Base-by-base conservation (phyloP, 2,113 vertebrate genomes). In the Thunnus maccoyii region DNA sequence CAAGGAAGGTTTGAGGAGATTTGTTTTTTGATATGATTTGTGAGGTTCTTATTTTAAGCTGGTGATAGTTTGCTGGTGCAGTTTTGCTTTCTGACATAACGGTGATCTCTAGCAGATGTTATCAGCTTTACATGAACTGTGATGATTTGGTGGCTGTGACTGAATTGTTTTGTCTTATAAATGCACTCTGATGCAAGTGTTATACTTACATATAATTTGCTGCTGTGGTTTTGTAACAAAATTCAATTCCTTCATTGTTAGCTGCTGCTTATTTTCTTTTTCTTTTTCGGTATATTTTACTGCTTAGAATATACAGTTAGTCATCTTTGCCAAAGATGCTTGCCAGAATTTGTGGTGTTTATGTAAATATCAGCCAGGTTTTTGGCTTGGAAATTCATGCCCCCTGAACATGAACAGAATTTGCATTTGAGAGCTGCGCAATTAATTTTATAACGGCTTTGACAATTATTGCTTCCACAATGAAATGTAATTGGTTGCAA, bases 151-250 rank as follows among this genome's bases (percentile, higher is more conserved):
- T 54, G 15, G 58, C 32, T 9, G 41, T 10, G 57, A 50, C 36
- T 12, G 15, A 20, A 16, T 47, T 17, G 12, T 8, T 65, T 22
- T 20, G 5, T 12, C 3, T 51, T 51, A 5, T 41, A 63, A 62
- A 1, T 17, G 22, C 22, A 14, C 32, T 73, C 9, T 27, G 20
- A 15, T 30, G 36, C 32, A 16, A 14, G 18, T 17, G 10, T 46
- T 58, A n/a, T 14, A 15, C 17, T 71, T 67, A n/a, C 11, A n/a
- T 20, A 17, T 44, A 7, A 51, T 80, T n/a, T 60, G 74, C 46
- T 15, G 12, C 27, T 48, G 14, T 50, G 25, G 60, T 65, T 57
- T 50, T 25, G 51, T 30, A 18, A 50, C 41, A 50, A 5, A 16
- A 36, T 25, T 51, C 0, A 7, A 9, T 68, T 30, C 10, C 36